Evolutionary conservation across 2,113 vertebrate genomes (phyloP).

Genomic region (Scortum barcoo): DNA sequence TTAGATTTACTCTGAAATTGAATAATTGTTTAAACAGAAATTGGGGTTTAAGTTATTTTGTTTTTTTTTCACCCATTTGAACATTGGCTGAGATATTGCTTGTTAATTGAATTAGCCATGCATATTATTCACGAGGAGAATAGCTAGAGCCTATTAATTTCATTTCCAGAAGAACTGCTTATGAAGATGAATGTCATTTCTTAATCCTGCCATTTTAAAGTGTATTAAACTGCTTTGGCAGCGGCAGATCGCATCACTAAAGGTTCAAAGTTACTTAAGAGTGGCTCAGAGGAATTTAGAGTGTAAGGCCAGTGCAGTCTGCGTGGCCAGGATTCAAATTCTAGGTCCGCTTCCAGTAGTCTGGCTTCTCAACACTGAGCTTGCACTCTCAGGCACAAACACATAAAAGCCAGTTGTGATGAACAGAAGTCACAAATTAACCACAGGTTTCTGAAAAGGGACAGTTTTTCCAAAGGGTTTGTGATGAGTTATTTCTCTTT

Average conservation of each 20-base stretch:
- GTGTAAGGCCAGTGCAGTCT: neutral
- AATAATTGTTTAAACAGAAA: slow-evolving; percentile 55
- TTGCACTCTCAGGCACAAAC: neutral
- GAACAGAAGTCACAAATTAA: slow-evolving; percentile 20
- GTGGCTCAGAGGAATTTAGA: neutral
- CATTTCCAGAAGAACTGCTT: slow-evolving; percentile 20
- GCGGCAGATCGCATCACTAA: slow-evolving; percentile 32
- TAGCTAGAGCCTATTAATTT: slow-evolving; percentile 39
- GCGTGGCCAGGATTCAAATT: neutral
- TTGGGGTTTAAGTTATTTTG: slow-evolving; percentile 36
- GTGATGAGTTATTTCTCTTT: slow-evolving; percentile 40
- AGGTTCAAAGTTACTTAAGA: slow-evolving; percentile 2
- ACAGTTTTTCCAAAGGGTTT: slow-evolving; percentile 8
- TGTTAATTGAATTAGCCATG: slow-evolving; percentile 62
- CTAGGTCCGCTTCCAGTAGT: slow-evolving; percentile 2
- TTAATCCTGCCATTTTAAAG: slow-evolving; percentile 18
- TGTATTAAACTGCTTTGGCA: slow-evolving; percentile 35
- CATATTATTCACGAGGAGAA: slow-evolving; percentile 48
- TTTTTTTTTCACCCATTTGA: slow-evolving; percentile 27
- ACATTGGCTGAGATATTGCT: slow-evolving; percentile 39
- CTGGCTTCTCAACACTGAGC: neutral
- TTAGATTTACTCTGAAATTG: slow-evolving; percentile 55
- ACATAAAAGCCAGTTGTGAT: slow-evolving; percentile 10
- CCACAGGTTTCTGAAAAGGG: neutral
- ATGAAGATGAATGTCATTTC: slow-evolving; percentile 50